Evolutionary conservation across 2,797 vertebrate species (phyloP), one percentile per base, ranked within the genome.

Genomic region (Phrynocephalus guinanensis): DNA sequence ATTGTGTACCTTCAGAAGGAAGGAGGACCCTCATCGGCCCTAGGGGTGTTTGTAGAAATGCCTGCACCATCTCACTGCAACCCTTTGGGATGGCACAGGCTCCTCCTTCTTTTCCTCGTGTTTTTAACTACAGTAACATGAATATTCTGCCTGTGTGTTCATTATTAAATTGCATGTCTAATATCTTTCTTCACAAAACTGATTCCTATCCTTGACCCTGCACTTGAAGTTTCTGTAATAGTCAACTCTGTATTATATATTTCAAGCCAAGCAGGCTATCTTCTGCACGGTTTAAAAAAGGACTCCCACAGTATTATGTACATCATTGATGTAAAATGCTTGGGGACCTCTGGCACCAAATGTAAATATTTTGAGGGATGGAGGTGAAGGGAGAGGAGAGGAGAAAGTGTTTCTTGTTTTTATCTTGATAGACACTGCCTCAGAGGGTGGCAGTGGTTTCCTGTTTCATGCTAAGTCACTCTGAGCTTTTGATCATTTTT

Each of bases 341-440:
- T 24, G 16, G 92, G 85, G 93, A 92, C 83, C 89, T 94, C 92
- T 92, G 92, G 89, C 88, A 93, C 60, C 30, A 77, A 91, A 91
- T 18, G 71, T 88, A 94, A 95, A 94, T 90, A 92, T 22, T 87
- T 10, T 50, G 79, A 93, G 82, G 63, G 85, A 88, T 71, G 89
- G 8, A 8, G 24, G 0, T n/a, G 13, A 22, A 6, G 16, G 50
- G 30, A 52, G n/a, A 20, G 20, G 30, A 9, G 30, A 9, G 2
- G n/a, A 30, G 67, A 86, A 82, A 88, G 82, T 67, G 81, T 24
- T 81, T 86, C 8, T 75, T 6, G 28, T 93, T 93, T 95, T 92
- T 90, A 90, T 90, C 92, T 90, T 1, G 1, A 73, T 9, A 89
- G 88, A 3, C 83, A n/a, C 20, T 3, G 60, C 82, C 6, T 0